phyloP scores from a whole-genome alignment of 2,797 vertebrate genomes.

The Discoglossus pictus region DNA sequence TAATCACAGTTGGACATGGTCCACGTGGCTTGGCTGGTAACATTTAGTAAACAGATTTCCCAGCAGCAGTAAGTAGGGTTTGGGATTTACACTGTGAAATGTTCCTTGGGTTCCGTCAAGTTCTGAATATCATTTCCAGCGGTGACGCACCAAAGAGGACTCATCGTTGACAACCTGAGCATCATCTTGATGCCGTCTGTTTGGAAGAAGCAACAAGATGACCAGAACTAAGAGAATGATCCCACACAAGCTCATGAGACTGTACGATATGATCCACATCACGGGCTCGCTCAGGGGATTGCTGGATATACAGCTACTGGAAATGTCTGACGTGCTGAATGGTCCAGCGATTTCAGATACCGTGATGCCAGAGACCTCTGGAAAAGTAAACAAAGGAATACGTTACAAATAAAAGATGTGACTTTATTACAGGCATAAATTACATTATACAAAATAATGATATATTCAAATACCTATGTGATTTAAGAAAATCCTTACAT shows the following conservation, averaged over 20 bases:
- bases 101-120: too few species aligned
- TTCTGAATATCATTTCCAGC: constrained; percentile 84
- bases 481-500: too few species aligned
- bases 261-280: constrained; percentile 89
- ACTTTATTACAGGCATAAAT: too few species aligned
- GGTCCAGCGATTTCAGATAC: constrained; percentile 89
- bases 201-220: constrained; percentile 79
- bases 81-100: too few species aligned
- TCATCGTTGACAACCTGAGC: constrained; percentile 86
- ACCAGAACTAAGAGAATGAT: constrained; percentile 80
- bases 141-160: constrained; percentile 90
- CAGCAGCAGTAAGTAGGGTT: not conserved
- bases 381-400: constrained; percentile 29
- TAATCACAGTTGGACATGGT: too few species aligned
- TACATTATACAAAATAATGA: too few species aligned
- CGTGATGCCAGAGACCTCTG: constrained; percentile 73
- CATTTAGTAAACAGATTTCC: not conserved
- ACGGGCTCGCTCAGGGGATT: constrained; percentile 72
- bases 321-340: constrained; percentile 80
- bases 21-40: too few species aligned
- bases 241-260: constrained; percentile 86
- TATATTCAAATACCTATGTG: too few species aligned
- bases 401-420: not conserved
- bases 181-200: constrained; percentile 57
- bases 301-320: constrained; percentile 76